phyloP scores from a whole-genome alignment of 2,888 invertebrate genomes.

The Rhimphoctona megacephalus region DNA sequence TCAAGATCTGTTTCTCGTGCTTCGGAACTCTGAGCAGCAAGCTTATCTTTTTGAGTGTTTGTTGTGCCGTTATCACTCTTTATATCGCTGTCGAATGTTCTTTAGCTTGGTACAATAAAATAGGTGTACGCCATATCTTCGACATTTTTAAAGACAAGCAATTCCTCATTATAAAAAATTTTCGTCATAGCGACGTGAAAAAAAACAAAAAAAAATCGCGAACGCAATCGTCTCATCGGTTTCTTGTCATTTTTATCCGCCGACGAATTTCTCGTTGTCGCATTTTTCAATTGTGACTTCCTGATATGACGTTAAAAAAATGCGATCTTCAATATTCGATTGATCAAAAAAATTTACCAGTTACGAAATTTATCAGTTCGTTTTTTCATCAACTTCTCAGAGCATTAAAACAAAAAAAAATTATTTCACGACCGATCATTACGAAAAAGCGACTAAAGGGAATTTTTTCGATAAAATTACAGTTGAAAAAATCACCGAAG shows the following conservation, averaged over 20 bases:
- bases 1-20: conserved; percentile 65
- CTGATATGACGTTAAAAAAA: neutral
- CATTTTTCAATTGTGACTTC: neutral
- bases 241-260: conserved; percentile 1
- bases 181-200: neutral
- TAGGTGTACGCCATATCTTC: conserved; percentile 36
- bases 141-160: conserved; percentile 34
- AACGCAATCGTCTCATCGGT: neutral
- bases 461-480: too few species aligned
- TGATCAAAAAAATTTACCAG: neutral
- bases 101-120: conserved; percentile 55
- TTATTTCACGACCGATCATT: too few species aligned
- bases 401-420: neutral
- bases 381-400: neutral
- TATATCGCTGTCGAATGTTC: conserved; percentile 68
- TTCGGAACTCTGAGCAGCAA: conserved; percentile 43
- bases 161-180: conserved; percentile 16
- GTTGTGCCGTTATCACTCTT: conserved; percentile 65
- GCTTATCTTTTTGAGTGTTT: conserved; percentile 69
- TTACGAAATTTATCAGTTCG: neutral
- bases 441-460: too few species aligned
- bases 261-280: neutral
- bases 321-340: neutral
- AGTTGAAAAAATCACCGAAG: too few species aligned
- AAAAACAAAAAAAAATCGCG: neutral